Base-by-base conservation (phyloP, 2,797 vertebrate species). In the Urosaurus nigricauda region DNA sequence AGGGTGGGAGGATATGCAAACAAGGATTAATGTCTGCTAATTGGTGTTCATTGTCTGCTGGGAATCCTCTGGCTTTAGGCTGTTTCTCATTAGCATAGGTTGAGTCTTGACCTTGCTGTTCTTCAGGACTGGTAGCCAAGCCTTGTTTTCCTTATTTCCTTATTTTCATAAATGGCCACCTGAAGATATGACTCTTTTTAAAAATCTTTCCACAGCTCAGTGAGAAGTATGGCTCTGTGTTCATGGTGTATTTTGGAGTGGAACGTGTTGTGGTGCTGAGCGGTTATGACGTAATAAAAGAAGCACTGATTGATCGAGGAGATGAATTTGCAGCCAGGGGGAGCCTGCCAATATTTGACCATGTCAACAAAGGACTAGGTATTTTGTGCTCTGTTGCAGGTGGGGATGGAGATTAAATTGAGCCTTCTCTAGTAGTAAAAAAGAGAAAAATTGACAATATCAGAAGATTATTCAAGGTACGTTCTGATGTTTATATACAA, bases 221-320 rank as follows among this genome's bases (percentile, higher is more conserved):
- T 0, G 3, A 93, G 79, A 94, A 91, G 47, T 96, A 93, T 0
- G 96, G 96, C 37, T 85, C 96, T 0, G 93, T 97, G 87, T 96
- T 97, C 90, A 96, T 85, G 0, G 0, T 97, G 82, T 0, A 89
- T 81, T 32, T 97, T 78, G 96, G 96, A 51, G 8, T 70, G 7
- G 43, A 2, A 12, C 95, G 92, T 40, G 0, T 19, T 1, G 95
- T 97, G 87, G 95, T 97, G 8, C 14, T 96, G 3, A 87, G 93
- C 2, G 96, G 96, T 70, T 96, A 96, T 29, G 91, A 95, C 13
- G 92, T 1, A 1, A 71, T 97, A 56, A 95, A 87, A 90, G 96
- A 97, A 89, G 95, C 91, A 16, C 92, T 97, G 85, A 73, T 96
- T 8, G 93, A 93, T 58, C 75, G 92, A 71, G 96, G 89, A 85